A percentile compares a stretch with the other conserved stretches of the same genome.
Conservation (phyloP, 2,888 invertebrate species). For the Ichneumoninae sp. region DNA sequence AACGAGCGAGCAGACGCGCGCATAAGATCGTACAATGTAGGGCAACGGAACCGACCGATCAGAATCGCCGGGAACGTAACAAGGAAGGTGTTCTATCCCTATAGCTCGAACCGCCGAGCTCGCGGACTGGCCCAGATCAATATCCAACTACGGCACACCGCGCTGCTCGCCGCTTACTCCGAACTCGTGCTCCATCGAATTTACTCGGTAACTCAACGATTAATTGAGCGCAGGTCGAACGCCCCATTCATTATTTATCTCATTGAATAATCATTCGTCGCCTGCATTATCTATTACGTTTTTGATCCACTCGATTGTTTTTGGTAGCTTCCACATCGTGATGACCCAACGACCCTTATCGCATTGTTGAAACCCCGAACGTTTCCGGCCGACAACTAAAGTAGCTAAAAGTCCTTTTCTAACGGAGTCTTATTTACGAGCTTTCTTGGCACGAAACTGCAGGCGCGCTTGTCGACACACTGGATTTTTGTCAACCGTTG, state of each 20-base stretch:
- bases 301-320: background rate
- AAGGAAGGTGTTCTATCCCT: constrained; percentile 41
- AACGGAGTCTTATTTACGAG: constrained; percentile 35
- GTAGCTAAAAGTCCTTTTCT: background rate
- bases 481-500: constrained; percentile 42
- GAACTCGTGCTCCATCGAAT: background rate
- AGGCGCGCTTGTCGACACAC: constrained; percentile 36
- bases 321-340: background rate
- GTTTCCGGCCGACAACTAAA: background rate
- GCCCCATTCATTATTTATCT: background rate
- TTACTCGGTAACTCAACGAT: constrained; percentile 1
- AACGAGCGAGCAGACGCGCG: constrained; percentile 15
- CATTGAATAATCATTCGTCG: background rate
- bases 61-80: constrained; percentile 42
- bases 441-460: constrained; percentile 56
- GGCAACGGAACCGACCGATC: constrained; percentile 65
- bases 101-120: constrained; percentile 58
- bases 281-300: background rate
- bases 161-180: background rate
- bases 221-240: background rate
- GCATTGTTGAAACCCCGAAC: background rate
- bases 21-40: constrained; percentile 65
- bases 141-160: constrained; percentile 72
- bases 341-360: background rate
- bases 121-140: constrained; percentile 76